Conservation (phyloP, 2,113 vertebrate genomes). For the Ibidorhyncha struthersii region DNA sequence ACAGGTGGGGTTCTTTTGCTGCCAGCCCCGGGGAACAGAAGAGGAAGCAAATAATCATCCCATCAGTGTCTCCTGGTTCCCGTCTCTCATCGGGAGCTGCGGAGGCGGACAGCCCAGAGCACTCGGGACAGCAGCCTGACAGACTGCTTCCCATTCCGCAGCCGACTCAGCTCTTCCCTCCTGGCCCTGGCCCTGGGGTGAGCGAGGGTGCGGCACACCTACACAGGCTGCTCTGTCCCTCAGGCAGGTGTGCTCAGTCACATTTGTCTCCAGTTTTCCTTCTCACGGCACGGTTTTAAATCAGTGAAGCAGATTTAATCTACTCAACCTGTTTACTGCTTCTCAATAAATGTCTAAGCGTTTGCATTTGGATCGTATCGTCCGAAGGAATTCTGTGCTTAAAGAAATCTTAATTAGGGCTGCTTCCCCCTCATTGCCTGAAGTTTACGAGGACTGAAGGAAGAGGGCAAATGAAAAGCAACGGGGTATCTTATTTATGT, state of each 20-base stretch:
- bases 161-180: not conserved
- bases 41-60: not conserved
- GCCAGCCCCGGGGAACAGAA: not conserved
- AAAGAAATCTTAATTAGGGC: not conserved
- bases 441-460: not conserved
- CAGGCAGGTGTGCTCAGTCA: not conserved
- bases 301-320: not conserved
- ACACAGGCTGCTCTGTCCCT: fast-evolving
- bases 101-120: fast-evolving
- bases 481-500: not conserved
- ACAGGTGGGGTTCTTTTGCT: not conserved
- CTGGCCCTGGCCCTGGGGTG: fast-evolving
- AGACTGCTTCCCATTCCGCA: not conserved
- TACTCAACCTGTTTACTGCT: not conserved
- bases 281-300: fast-evolving
- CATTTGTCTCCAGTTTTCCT: not conserved
- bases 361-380: fast-evolving
- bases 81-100: not conserved
- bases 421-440: fast-evolving
- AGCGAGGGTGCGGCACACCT: fast-evolving
- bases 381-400: not conserved
- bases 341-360: not conserved
- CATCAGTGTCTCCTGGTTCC: not conserved
- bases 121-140: not conserved
- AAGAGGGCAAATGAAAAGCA: not conserved